Percentiles rank a stretch among this genome's conserved stretches.
Conservation (phyloP, 2,888 invertebrate species). For the Drosophila mayaguana region DNA sequence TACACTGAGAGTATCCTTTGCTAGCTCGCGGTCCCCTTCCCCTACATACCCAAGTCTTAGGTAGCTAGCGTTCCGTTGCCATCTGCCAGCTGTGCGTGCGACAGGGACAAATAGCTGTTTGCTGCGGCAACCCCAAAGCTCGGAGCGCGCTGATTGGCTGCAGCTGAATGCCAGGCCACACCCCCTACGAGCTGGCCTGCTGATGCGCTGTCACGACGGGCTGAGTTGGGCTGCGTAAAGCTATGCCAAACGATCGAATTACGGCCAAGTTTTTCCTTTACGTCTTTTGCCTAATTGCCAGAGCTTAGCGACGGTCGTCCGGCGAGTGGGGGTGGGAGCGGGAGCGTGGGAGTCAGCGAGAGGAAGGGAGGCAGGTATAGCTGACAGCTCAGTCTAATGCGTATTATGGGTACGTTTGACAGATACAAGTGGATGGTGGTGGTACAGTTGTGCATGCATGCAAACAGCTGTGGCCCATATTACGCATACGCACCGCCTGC, state of each 20-base stretch:
- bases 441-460: conserved; percentile 66
- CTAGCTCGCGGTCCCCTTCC: background rate
- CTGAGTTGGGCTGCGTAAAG: conserved; percentile 52
- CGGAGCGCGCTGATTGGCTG: conserved; percentile 55
- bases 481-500: conserved; percentile 43
- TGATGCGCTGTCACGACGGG: conserved; percentile 1
- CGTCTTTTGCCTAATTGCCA: conserved; percentile 61
- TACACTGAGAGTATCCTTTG: background rate
- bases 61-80: conserved; percentile 1
- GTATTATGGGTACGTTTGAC: conserved; percentile 41
- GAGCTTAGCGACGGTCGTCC: conserved; percentile 31
- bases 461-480: conserved; percentile 12
- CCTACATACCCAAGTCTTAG: background rate
- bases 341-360: background rate
- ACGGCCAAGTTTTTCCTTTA: conserved; percentile 69
- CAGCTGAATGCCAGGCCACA: conserved; percentile 39
- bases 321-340: background rate
- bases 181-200: conserved; percentile 28
- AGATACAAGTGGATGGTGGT: conserved; percentile 34
- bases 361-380: background rate
- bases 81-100: conserved; percentile 19
- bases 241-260: conserved; percentile 78
- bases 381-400: conserved; percentile 31
- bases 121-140: conserved; percentile 44
- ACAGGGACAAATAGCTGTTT: conserved; percentile 59